These are phyloP conservation scores for Empidonax traillii DNA, from an alignment of 2,113 vertebrate species.

Conservation along the genomic window DNA sequence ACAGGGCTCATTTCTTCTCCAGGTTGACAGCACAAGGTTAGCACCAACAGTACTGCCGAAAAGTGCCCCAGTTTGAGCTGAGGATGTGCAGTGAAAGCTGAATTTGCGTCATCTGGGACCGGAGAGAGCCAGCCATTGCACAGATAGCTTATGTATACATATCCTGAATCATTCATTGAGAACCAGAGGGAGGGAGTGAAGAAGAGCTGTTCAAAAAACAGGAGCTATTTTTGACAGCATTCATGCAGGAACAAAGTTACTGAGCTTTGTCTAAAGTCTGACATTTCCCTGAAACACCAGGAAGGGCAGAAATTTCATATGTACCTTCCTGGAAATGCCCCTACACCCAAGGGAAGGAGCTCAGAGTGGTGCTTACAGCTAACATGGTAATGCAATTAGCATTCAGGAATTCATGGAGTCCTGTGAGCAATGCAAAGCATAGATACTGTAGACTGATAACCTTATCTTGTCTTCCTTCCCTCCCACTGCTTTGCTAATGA, in stretches of 20 bases:
- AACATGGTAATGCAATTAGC: neutral
- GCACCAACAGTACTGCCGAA: neutral
- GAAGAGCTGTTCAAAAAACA: conserved; percentile 29
- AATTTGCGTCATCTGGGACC: conserved; percentile 62
- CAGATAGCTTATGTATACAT: conserved; percentile 21
- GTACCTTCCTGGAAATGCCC: neutral
- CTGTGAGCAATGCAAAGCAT: neutral
- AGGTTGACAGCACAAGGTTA: conserved; percentile 45
- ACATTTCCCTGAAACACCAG: neutral
- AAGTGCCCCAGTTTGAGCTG: conserved; percentile 57
- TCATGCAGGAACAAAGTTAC: neutral
- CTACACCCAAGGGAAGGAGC: neutral
- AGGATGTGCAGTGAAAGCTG: conserved; percentile 49
- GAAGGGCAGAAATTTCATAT: neutral
- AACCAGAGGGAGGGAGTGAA: neutral
- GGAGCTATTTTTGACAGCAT: conserved; percentile 14
- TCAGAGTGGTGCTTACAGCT: neutral
- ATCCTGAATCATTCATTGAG: conserved; percentile 68
- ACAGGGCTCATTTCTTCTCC: neutral
- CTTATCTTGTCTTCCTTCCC: conserved; percentile 42
- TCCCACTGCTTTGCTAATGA: conserved; percentile 34
- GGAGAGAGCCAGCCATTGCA: conserved; percentile 1
- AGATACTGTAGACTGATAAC: conserved; percentile 6
- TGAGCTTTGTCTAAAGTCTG: neutral
- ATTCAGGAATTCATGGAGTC: conserved; percentile 34